These are phyloP conservation scores for Takifugu ocellatus DNA, from an alignment of 2,797 vertebrate species.

Conservation along the genomic window DNA sequence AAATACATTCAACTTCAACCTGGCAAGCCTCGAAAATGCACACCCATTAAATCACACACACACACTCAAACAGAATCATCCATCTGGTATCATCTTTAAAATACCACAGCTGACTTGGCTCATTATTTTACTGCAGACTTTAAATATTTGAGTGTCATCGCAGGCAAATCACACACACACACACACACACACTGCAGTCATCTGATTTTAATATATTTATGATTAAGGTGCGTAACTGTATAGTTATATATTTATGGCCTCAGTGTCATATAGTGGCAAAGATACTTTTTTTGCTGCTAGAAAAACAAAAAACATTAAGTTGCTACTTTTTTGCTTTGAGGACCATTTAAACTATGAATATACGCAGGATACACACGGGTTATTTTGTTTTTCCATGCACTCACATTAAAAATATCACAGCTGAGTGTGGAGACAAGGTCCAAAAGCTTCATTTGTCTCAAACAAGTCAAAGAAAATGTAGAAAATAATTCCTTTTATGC, in stretches of 20 bases:
- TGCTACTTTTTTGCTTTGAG: too few relatives aligned
- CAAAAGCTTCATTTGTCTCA: too few relatives aligned
- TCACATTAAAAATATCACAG: too few relatives aligned
- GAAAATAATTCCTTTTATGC: too few relatives aligned
- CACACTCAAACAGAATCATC: background rate
- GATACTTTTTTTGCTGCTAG: too few relatives aligned
- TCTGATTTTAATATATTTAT: background rate
- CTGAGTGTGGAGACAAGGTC: too few relatives aligned
- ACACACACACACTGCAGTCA: background rate
- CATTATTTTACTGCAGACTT: slow-evolving; percentile 22
- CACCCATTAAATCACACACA: background rate
- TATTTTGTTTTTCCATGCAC: background rate
- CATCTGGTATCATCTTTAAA: slow-evolving; percentile 28
- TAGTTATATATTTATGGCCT: background rate
- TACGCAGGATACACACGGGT: background rate
- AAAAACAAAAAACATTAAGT: too few relatives aligned
- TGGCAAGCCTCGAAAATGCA: background rate
- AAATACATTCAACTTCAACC: background rate
- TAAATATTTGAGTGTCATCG: slow-evolving; percentile 14
- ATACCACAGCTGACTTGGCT: slow-evolving; percentile 12
- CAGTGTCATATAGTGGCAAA: background rate
- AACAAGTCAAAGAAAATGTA: too few relatives aligned
- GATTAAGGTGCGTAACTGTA: background rate
- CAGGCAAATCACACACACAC: slow-evolving; percentile 6
- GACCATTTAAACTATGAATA: too few relatives aligned